Conservation (phyloP, 2,113 vertebrate genomes). For the Melozone crissalis region DNA sequence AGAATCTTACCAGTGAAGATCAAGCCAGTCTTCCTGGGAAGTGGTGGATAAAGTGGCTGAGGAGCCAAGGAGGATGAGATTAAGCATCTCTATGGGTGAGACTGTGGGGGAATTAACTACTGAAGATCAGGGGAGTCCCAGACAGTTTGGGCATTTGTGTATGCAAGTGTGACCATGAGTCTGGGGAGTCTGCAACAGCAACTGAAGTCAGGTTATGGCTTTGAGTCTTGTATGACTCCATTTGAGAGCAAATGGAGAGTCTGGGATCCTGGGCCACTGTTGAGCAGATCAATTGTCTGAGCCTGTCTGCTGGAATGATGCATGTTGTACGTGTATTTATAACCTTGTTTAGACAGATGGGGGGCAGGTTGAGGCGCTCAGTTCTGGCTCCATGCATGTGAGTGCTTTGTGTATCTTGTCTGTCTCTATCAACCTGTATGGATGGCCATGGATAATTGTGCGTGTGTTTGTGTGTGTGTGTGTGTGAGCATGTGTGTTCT, state of each 20-base stretch:
- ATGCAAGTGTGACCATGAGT: not conserved
- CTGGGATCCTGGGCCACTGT: not conserved
- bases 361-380: not conserved
- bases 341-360: not conserved
- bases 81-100: not conserved
- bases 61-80: no score
- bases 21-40: accelerated
- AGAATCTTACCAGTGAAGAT: not conserved
- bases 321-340: not conserved
- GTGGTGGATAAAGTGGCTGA: not conserved
- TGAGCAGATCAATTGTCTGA: not conserved
- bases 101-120: not conserved
- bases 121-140: not conserved
- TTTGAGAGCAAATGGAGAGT: not conserved
- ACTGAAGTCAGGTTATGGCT: not conserved
- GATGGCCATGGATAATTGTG: no score
- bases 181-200: not conserved
- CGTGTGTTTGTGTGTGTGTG: no score
- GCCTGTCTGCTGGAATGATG: not conserved
- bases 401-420: not conserved
- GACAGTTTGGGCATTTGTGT: not conserved
- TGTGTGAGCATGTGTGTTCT: no score
- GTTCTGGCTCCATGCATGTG: not conserved
- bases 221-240: not conserved
- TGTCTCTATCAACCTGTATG: not conserved